A percentile compares a stretch with the other conserved stretches of the same genome.
Conservation (phyloP, 2,888 invertebrate species). For the Diaphora mendica region DNA sequence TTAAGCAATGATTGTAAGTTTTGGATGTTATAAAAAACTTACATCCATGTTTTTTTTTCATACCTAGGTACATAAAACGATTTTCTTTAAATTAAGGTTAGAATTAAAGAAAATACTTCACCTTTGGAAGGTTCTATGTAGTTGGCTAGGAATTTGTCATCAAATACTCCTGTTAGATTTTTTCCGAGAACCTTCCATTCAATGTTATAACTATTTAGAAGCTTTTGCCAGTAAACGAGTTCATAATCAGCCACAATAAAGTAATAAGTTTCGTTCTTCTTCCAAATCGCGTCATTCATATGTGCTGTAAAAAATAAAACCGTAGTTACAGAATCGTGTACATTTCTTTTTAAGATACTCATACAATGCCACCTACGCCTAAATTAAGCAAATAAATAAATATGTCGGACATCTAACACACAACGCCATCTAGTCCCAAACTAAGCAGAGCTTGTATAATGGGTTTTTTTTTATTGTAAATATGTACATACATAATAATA, state of each 20-base stretch:
- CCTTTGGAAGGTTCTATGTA: background rate
- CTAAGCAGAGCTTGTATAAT: too few relatives aligned
- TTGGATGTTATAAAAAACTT: background rate
- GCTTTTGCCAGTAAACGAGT: background rate
- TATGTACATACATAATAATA: too few relatives aligned
- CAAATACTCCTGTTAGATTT: background rate
- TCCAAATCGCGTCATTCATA: slow-evolving; percentile 9
- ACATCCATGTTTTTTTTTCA: too few relatives aligned
- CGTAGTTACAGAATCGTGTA: background rate
- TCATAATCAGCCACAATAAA: slow-evolving; percentile 7
- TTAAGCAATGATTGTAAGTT: background rate
- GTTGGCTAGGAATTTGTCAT: slow-evolving; percentile 7
- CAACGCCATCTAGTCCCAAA: too few relatives aligned
- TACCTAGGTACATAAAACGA: too few relatives aligned
- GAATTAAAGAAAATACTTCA: background rate
- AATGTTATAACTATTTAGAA: background rate
- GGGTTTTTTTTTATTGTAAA: too few relatives aligned
- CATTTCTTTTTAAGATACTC: too few relatives aligned
- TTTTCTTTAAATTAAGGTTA: background rate
- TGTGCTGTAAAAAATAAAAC: slow-evolving; percentile 5
- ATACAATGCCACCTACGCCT: too few relatives aligned
- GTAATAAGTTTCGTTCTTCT: slow-evolving; percentile 1
- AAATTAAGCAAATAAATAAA: too few relatives aligned
- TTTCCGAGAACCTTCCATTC: background rate
- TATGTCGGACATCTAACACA: too few relatives aligned